Percentiles rank a stretch among this genome's conserved stretches.
phyloP scores from a whole-genome alignment of 2,797 vertebrate genomes.

The Coluber constrictor region DNA sequence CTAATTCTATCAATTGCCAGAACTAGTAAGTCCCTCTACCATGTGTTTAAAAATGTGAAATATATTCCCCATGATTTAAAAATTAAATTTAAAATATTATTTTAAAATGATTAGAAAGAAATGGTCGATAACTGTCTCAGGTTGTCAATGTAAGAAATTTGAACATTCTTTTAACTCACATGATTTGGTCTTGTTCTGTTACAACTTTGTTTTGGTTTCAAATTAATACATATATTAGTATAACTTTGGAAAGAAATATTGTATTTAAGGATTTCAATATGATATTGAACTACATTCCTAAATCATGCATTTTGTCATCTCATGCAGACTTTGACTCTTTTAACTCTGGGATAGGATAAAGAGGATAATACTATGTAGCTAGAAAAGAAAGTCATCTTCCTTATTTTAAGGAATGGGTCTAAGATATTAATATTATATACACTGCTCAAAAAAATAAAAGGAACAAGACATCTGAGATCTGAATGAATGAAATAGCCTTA shows the following conservation, averaged over 20 bases:
- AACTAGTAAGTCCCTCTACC: background rate
- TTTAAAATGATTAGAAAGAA: background rate
- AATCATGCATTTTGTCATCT: background rate
- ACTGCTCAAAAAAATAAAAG: too few relatives aligned
- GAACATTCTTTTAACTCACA: background rate
- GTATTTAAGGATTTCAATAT: background rate
- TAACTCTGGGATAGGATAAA: background rate
- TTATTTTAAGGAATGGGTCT: background rate
- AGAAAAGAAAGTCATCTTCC: background rate
- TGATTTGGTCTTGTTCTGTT: background rate
- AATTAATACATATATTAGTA: background rate
- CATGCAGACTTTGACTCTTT: background rate
- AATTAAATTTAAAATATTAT: background rate
- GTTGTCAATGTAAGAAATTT: background rate
- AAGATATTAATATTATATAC: background rate
- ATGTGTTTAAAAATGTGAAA: background rate
- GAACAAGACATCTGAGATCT: too few relatives aligned
- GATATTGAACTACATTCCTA: background rate
- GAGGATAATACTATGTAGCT: background rate
- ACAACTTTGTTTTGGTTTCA: background rate
- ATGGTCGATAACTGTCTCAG: background rate
- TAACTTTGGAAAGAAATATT: background rate
- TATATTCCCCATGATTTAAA: background rate
- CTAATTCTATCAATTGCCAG: background rate
- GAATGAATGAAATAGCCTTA: too few relatives aligned